Evolutionary conservation across 2,113 vertebrate species (phyloP).

Genomic region (Mesitornis unicolor): DNA sequence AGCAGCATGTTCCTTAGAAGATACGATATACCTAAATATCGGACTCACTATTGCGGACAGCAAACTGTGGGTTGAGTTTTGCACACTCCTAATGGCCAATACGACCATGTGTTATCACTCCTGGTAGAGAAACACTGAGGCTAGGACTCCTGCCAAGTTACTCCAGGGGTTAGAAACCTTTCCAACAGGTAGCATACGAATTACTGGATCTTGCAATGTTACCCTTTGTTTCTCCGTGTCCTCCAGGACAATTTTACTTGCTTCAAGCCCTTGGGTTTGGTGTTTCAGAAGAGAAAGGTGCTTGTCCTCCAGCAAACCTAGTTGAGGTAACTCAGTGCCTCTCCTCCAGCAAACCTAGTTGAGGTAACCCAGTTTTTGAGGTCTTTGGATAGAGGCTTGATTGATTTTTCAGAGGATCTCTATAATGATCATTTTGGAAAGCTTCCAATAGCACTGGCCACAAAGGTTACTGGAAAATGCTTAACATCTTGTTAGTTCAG

Average conservation of each 20-base stretch:
- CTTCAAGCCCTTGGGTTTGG: not conserved
- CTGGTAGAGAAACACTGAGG: not conserved
- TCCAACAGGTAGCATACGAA: not conserved
- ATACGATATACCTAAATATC: fast-evolving
- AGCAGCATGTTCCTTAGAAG: not conserved
- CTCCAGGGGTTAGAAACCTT: not conserved
- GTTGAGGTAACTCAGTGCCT: not conserved
- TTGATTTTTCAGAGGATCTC: not conserved
- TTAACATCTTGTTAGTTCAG: not conserved
- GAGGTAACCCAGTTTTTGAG: not conserved
- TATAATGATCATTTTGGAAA: not conserved
- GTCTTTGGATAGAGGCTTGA: not conserved
- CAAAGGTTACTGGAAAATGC: not conserved
- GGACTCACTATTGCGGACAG: not conserved
- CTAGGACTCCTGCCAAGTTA: not conserved
- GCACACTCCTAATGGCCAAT: not conserved
- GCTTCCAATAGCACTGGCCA: not conserved
- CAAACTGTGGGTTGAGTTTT: not conserved
- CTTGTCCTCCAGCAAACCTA: not conserved
- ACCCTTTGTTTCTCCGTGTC: not conserved
- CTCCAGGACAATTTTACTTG: not conserved
- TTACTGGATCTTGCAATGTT: not conserved
- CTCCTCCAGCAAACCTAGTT: not conserved
- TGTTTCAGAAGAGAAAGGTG: not conserved
- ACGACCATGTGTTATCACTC: not conserved